Percentiles rank a stretch among this genome's conserved stretches.
These are phyloP conservation scores for Pemphigus obesinymphae DNA, from an alignment of 1,140 invertebrate species.

Conservation along the genomic window DNA sequence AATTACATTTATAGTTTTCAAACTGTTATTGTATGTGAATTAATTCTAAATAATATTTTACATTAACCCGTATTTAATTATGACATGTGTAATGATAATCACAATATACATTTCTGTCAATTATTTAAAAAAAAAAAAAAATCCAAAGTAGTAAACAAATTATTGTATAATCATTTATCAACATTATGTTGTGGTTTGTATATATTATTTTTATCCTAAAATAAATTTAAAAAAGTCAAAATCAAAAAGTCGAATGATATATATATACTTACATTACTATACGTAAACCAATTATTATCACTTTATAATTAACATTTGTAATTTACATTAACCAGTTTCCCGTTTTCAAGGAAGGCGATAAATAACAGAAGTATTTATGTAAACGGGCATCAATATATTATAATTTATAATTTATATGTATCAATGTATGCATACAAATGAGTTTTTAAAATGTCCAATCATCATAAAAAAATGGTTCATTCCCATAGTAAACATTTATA, in stretches of 20 bases:
- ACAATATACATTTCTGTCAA: neutral
- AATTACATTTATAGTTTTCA: neutral
- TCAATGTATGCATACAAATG: neutral
- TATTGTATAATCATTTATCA: neutral
- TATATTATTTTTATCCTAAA: neutral
- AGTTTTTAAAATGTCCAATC: neutral
- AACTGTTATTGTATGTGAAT: neutral
- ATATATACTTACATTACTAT: neutral
- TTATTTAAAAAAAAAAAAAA: constrained; percentile 9
- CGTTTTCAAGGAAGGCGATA: neutral
- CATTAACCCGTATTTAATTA: neutral
- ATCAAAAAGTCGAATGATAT: neutral
- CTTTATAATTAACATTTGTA: neutral
- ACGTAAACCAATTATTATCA: neutral
- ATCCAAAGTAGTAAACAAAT: neutral
- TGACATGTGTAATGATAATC: neutral
- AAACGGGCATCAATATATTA: neutral
- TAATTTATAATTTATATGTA: neutral
- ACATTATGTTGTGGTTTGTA: neutral
- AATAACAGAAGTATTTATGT: neutral
- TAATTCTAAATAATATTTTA: neutral
- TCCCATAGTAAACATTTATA: neutral
- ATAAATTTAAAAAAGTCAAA: neutral
- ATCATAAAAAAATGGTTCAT: neutral
- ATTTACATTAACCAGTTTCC: neutral